Conservation (phyloP, 2,797 vertebrate species). For the Siniperca scherzeri region DNA sequence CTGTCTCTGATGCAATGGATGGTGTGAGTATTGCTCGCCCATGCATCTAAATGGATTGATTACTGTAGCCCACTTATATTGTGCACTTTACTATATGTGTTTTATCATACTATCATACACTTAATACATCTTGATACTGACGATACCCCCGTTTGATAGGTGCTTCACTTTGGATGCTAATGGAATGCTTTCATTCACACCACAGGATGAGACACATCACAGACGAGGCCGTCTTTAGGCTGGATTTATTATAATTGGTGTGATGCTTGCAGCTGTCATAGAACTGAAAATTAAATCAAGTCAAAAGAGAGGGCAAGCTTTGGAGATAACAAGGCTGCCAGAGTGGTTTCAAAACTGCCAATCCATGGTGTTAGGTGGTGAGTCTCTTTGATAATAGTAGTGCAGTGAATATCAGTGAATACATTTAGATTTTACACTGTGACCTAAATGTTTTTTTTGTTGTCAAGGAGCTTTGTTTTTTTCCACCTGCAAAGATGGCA, state of each 20-base stretch:
- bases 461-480: slow-evolving; percentile 9
- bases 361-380: neutral
- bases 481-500: neutral
- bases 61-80: neutral
- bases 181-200: slow-evolving; percentile 43
- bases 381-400: neutral
- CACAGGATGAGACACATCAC: slow-evolving; percentile 17
- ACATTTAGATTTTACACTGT: neutral
- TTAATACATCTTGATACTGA: slow-evolving; percentile 28
- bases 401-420: neutral
- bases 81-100: neutral
- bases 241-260: slow-evolving; percentile 35
- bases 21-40: neutral
- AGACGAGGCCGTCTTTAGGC: neutral
- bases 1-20: neutral
- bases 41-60: slow-evolving; percentile 17
- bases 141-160: slow-evolving; percentile 7
- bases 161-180: slow-evolving; percentile 27
- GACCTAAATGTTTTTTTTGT: neutral
- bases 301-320: neutral
- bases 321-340: slow-evolving; percentile 10
- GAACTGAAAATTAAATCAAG: slow-evolving; percentile 23
- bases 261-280: slow-evolving; percentile 34
- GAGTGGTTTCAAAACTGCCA: slow-evolving; percentile 12
- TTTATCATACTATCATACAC: slow-evolving; percentile 1